Conservation (phyloP, 2,888 invertebrate species). For the Eupithecia centaureata region DNA sequence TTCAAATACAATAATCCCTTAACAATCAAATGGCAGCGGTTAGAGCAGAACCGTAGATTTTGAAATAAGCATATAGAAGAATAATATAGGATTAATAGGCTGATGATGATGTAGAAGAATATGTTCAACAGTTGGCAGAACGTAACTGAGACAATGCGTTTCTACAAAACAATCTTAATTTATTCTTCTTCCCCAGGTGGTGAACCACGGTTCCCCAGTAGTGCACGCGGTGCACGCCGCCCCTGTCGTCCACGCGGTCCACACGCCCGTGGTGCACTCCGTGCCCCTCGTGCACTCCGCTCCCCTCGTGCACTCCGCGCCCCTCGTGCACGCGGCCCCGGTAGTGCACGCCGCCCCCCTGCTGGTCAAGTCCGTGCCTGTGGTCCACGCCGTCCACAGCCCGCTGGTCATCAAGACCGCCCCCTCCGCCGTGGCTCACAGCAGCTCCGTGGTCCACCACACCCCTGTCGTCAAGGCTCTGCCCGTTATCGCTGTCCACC, state of each 20-base stretch:
- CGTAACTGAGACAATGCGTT: not conserved
- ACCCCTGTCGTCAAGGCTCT: constrained; percentile 66
- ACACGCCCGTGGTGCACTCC: constrained; percentile 56
- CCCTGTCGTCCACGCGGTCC: constrained; percentile 46
- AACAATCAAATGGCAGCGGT: not conserved
- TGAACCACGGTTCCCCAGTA: constrained; percentile 73
- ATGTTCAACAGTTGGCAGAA: not conserved
- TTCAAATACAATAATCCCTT: too few species aligned
- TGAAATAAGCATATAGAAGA: not conserved
- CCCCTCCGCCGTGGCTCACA: constrained; percentile 67
- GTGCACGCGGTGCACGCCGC: constrained; percentile 52
- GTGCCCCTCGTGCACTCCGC: constrained; percentile 49
- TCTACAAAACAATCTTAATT: not conserved
- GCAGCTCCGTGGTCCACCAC: constrained; percentile 73
- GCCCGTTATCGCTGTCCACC: constrained; percentile 69
- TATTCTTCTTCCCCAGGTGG: constrained; percentile 46
- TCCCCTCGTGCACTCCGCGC: constrained; percentile 57
- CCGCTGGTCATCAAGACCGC: constrained; percentile 73
- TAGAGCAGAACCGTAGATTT: not conserved
- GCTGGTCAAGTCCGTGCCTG: constrained; percentile 47
- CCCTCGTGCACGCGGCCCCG: constrained; percentile 62
- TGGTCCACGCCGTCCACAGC: constrained; percentile 55
- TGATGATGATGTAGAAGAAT: too few species aligned
- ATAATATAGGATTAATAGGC: too few species aligned
- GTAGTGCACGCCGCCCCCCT: constrained; percentile 54